Evolutionary conservation across 2,888 invertebrate genomes (phyloP), one percentile per base, ranked within the genome.

Genomic region (Rhaphigaster nebulosa): DNA sequence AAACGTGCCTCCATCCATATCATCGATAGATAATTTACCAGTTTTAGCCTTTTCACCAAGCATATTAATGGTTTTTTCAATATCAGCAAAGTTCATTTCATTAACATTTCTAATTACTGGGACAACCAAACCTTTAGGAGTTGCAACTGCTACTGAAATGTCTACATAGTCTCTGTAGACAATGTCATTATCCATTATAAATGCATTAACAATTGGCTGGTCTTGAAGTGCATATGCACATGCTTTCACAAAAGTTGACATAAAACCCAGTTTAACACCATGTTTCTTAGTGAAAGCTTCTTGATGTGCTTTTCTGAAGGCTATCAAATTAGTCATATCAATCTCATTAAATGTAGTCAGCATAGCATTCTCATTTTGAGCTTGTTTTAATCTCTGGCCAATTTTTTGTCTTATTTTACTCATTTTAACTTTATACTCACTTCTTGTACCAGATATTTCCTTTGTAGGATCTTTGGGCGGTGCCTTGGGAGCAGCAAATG

Each of bases 1-100:
- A 93, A 99, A 99, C 6, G 99, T 99, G 52, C 99, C 99, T 50
- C 99, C 99, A 93, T 99, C 99, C 99, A 99, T 99, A 93, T 99
- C 99, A 94, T 99, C 99, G 88, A 99, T 97, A 1, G 99, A 98
- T 92, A 99, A 95, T 92, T 95, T 95, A 93, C 98, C 98, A 92
- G 96, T 96, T 92, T 96, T 96, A 0, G 99, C 99, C 94, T 99
- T 99, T 92, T 98, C 98, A 13, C 98, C 98, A 89, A 99, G 94
- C 0, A 96, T 97, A 90, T 96, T 96, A 91, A 99, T 95, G 3
- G 96, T 97, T 92, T 97, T 95, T 94, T 99, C 99, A 92, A 99
- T 98, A 92, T 99, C 98, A 0, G 99, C 98, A 93, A 96, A 99
- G 93, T 97, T 98, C 98, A 99, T 99, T 70, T 95, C 95, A 93